phyloP scores from a whole-genome alignment of 2,797 vertebrate species.

The Danio choprae region DNA sequence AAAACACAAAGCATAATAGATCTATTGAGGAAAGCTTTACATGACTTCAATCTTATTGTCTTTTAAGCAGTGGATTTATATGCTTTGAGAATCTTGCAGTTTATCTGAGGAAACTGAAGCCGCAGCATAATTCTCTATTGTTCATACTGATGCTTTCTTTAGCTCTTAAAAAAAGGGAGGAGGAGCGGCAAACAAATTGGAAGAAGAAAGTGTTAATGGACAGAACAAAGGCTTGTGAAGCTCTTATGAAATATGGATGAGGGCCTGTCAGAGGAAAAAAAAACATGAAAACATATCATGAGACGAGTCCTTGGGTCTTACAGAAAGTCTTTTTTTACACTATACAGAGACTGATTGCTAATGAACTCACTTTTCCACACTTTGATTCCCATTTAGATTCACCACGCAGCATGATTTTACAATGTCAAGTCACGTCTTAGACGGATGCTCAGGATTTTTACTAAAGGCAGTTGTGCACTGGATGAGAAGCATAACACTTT shows the following conservation, averaged over 20 bases:
- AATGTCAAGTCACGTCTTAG: conserved; percentile 1
- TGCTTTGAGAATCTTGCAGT: not conserved
- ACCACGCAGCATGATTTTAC: not conserved
- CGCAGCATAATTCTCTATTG: not conserved
- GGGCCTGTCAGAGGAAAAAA: conserved; percentile 55
- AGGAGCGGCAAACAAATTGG: conserved; percentile 30
- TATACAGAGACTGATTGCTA: conserved; percentile 54
- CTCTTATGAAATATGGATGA: conserved; percentile 58
- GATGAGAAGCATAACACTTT: too few relatives aligned
- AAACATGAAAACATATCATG: conserved; percentile 54
- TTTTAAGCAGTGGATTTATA: not conserved
- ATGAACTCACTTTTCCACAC: conserved; percentile 52
- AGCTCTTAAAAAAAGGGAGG: conserved; percentile 23
- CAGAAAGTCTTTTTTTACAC: conserved; percentile 29
- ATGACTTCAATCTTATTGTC: not conserved
- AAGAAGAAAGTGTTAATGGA: conserved; percentile 51
- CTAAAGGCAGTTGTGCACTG: too few relatives aligned
- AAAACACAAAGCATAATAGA: not conserved
- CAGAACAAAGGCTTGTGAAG: conserved; percentile 61
- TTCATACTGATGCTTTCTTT: conserved; percentile 31
- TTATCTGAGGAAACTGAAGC: not conserved
- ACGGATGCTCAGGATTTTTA: conserved; percentile 10
- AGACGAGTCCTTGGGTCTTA: conserved; percentile 48
- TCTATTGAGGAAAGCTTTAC: not conserved
- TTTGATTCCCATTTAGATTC: conserved; percentile 27